Evolutionary conservation across 2,888 invertebrate genomes (phyloP).

Genomic region (Crocallis elinguaria): DNA sequence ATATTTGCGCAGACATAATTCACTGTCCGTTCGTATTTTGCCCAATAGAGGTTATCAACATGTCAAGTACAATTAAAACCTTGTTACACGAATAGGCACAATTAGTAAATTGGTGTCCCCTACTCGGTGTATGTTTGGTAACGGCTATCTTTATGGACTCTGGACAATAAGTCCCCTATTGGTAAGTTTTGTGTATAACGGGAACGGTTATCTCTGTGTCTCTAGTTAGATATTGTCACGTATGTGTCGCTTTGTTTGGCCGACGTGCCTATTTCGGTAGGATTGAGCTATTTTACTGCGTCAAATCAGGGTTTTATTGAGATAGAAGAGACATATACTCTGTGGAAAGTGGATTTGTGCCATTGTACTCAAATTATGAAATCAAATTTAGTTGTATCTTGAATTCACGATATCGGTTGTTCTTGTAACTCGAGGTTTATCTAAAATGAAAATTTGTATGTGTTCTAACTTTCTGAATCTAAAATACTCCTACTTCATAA

Average conservation of each 20-base stretch:
- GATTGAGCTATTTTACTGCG: not conserved
- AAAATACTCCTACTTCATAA: no score
- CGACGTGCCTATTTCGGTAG: not conserved
- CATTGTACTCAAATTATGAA: slow-evolving; percentile 4
- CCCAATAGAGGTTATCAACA: slow-evolving; percentile 30
- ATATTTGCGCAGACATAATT: not conserved
- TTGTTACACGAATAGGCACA: slow-evolving; percentile 28
- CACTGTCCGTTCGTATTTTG: not conserved
- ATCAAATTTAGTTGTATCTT: slow-evolving; percentile 1
- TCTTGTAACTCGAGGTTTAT: not conserved
- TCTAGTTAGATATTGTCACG: slow-evolving; percentile 13
- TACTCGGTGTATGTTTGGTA: not conserved
- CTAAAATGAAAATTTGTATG: not conserved
- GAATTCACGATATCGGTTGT: not conserved
- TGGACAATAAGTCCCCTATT: not conserved
- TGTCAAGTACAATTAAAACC: slow-evolving; percentile 35
- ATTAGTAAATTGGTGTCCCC: slow-evolving; percentile 31
- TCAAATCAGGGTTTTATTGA: slow-evolving; percentile 3
- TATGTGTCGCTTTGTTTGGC: slow-evolving; percentile 9
- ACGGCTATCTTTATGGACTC: slow-evolving; percentile 1
- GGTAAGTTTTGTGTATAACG: not conserved
- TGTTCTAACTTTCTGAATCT: not conserved
- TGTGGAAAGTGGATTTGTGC: not conserved
- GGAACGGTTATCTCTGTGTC: slow-evolving; percentile 2
- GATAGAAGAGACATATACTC: slow-evolving; percentile 9